Conservation (phyloP, 2,113 vertebrate genomes). For the Aegithalos caudatus region DNA sequence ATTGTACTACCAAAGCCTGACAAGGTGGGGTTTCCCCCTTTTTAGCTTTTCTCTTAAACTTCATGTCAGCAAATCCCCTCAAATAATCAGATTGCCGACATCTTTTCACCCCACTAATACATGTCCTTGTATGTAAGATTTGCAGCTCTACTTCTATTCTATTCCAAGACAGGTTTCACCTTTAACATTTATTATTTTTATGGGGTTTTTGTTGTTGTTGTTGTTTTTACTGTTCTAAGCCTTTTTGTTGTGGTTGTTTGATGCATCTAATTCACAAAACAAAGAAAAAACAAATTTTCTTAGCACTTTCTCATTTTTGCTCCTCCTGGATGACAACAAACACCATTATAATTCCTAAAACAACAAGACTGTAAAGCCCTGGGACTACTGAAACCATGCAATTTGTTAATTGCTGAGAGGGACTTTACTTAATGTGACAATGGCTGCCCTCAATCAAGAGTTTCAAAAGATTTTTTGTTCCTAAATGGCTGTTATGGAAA, state of each 20-base stretch:
- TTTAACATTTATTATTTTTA: background rate
- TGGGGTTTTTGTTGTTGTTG: background rate
- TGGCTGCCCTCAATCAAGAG: background rate
- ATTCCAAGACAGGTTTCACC: background rate
- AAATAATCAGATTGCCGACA: background rate
- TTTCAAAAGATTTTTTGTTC: slow-evolving; percentile 5
- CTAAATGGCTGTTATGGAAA: background rate
- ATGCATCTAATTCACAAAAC: background rate
- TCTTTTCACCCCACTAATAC: background rate
- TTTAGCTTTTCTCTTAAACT: background rate
- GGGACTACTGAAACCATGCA: background rate
- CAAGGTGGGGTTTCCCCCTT: background rate
- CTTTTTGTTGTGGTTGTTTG: background rate
- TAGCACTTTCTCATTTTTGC: background rate
- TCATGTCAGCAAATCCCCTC: background rate
- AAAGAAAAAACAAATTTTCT: background rate
- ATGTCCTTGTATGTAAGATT: accelerated
- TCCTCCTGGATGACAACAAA: background rate
- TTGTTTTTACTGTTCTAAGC: background rate
- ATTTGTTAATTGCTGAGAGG: background rate
- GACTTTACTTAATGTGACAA: background rate
- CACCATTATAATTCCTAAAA: background rate
- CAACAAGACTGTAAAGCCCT: background rate
- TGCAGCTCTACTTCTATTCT: background rate
- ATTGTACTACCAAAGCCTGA: background rate